Base-by-base conservation (phyloP, 2,888 invertebrate species). In the Parnassius apollo region DNA sequence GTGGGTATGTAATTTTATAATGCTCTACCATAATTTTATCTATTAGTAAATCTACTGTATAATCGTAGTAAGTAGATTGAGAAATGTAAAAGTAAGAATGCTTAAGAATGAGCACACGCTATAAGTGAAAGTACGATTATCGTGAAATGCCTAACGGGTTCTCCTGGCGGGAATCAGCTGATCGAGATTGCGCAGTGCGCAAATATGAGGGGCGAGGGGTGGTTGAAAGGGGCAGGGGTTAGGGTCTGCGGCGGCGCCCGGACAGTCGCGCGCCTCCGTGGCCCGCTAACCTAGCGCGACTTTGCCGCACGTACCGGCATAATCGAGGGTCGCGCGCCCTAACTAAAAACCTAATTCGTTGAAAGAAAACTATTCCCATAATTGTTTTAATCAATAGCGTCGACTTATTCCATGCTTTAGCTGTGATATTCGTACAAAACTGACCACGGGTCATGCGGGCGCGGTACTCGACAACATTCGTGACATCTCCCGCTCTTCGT, bases 111-210 rank as follows among this genome's bases (percentile, higher is more conserved):
- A 55, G 53, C 57, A 62, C 46, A 57, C 60, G 60, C 61, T 59
- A 52, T 48, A 42, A 62, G 62, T 50, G 61, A 61, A 56, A 61
- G 49, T 58, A 58, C 44, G 54, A 64, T 65, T 57, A 68, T 74
- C 71, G 71, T 71, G 69, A 72, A 73, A 75, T 75, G 75, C 74
- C 74, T 75, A 78, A 76, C 71, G 68, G 72, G 76, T 75, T 81
- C 82, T 85, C 83, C 87, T 87, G 90, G 87, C 88, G 90, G 89
- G 90, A 91, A 91, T 88, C 91, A 91, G 91, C 91, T 91, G 91
- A 83, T 91, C 78, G 80, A 83, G 86, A 78, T 89, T 90, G 91
- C 91, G 91, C 91, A 91, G 81, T 91, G 91, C 91, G 91, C 91
- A 91, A 89, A 88, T 83, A 78, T 82, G 80, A 75, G 86, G 83